Evolutionary conservation across 2,888 invertebrate species (phyloP).

Genomic region (Calephelis perditalis): DNA sequence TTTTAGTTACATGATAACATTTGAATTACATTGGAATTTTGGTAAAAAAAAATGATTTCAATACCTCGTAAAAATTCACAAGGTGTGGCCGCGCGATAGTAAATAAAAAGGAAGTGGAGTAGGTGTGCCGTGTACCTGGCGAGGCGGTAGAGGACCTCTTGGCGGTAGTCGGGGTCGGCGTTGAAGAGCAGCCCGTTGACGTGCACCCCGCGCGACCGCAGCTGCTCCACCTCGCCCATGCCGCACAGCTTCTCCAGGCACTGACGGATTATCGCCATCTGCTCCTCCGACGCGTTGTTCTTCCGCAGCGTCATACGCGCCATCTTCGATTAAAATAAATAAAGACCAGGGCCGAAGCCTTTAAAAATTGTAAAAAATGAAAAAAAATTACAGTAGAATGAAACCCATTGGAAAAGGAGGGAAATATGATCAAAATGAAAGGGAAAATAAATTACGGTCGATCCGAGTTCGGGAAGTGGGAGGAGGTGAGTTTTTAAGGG

Average conservation of each 20-base stretch:
- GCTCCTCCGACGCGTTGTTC: constrained; percentile 43
- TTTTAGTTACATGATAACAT: no score
- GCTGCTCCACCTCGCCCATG: constrained; percentile 49
- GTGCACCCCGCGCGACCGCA: constrained; percentile 43
- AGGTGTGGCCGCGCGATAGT: no score
- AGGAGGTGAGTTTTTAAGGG: no score
- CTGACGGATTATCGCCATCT: constrained; percentile 43
- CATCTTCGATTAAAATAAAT: constrained; percentile 39
- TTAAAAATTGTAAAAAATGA: no score
- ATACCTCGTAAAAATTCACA: no score
- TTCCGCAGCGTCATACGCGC: constrained; percentile 44
- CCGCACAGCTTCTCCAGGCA: constrained; percentile 51
- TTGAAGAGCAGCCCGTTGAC: constrained; percentile 45
- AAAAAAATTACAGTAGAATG: no score
- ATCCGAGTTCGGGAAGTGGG: no score
- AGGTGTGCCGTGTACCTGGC: constrained; percentile 41
- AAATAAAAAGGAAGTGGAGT: background rate
- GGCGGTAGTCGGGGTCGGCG: constrained; percentile 50
- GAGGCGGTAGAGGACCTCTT: constrained; percentile 49
- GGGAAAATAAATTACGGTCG: no score
- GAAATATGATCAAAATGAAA: no score
- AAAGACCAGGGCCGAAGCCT: background rate
- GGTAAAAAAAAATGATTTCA: no score
- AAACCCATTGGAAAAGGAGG: no score
- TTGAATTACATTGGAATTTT: no score